phyloP scores from a whole-genome alignment of 2,113 vertebrate species.

The Gallinago undulata region DNA sequence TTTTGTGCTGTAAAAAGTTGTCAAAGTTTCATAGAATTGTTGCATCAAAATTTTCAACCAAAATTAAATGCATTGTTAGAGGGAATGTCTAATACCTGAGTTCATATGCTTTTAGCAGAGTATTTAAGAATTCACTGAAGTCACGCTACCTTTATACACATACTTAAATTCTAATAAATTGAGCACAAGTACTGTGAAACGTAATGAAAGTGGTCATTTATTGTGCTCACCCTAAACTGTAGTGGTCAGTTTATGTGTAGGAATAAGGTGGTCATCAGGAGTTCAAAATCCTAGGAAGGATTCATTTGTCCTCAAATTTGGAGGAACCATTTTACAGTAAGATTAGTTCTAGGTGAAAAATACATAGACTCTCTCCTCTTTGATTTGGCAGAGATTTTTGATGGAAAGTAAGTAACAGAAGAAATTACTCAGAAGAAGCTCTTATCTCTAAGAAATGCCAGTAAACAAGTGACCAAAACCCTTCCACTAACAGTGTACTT shows the following conservation, averaged over 20 bases:
- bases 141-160: background rate
- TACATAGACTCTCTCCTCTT: fast-evolving
- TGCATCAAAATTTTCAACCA: background rate
- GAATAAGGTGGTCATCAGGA: background rate
- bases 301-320: background rate
- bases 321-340: background rate
- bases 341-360: background rate
- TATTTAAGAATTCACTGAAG: background rate
- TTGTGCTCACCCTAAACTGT: background rate
- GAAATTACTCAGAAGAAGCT: background rate
- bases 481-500: background rate
- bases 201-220: background rate
- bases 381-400: background rate
- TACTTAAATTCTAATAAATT: background rate
- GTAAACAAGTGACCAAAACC: background rate
- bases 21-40: background rate
- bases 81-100: background rate
- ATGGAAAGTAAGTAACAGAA: background rate
- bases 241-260: background rate
- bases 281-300: background rate
- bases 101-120: background rate
- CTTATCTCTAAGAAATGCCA: background rate
- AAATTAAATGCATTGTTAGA: background rate
- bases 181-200: background rate
- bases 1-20: background rate